These are phyloP conservation scores for Luffia ferchaultella DNA, from an alignment of 2,888 invertebrate genomes.

Conservation along the genomic window DNA sequence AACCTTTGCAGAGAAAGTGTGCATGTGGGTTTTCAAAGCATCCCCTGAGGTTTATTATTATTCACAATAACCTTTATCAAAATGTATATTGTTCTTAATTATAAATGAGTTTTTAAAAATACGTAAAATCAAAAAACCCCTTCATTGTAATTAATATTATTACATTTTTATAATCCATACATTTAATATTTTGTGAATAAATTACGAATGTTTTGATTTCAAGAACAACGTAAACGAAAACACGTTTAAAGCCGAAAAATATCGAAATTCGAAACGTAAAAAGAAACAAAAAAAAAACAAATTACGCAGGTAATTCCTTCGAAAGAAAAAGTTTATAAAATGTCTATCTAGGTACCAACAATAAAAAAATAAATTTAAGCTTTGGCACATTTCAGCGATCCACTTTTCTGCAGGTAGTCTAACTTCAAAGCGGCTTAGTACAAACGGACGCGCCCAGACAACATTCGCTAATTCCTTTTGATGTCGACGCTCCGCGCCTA, in stretches of 20 bases:
- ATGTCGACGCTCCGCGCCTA: constrained; percentile 41
- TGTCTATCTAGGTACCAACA: background rate
- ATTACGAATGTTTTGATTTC: too few relatives aligned
- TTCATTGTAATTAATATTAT: too few relatives aligned
- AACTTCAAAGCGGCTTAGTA: constrained; percentile 57
- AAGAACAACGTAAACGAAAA: background rate
- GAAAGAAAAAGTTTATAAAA: background rate
- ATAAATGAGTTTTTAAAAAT: too few relatives aligned
- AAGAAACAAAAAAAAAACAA: background rate
- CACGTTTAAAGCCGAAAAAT: background rate
- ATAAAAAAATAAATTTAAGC: constrained; percentile 19
- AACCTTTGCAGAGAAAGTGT: too few relatives aligned
- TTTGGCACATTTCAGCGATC: constrained; percentile 37
- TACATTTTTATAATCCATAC: too few relatives aligned
- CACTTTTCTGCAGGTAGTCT: constrained; percentile 39
- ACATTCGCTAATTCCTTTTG: constrained; percentile 66
- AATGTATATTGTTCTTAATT: too few relatives aligned
- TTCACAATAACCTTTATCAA: too few relatives aligned
- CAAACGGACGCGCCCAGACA: constrained; percentile 63
- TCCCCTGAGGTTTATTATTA: too few relatives aligned
- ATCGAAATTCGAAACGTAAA: background rate
- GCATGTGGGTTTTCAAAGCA: too few relatives aligned
- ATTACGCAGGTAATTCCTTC: background rate
- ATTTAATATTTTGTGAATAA: too few relatives aligned
- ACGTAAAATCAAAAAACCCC: too few relatives aligned